Conservation (phyloP, 2,888 invertebrate genomes). For the Cantharis rufa region DNA sequence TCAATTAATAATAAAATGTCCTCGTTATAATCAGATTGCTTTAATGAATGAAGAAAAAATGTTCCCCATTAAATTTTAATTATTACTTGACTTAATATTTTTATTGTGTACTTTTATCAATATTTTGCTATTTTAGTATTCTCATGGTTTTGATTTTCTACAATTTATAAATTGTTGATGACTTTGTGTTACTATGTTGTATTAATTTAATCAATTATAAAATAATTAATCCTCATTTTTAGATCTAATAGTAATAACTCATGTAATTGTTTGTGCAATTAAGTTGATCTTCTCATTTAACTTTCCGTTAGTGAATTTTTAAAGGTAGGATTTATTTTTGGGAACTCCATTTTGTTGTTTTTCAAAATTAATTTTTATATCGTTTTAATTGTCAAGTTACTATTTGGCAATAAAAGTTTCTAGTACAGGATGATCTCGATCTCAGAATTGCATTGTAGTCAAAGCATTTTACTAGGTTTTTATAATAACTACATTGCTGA, state of each 20-base stretch:
- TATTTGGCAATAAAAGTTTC: too few relatives aligned
- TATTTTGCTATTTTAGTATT: neutral
- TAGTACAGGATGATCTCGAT: too few relatives aligned
- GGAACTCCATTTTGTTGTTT: too few relatives aligned
- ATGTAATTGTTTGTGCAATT: neutral
- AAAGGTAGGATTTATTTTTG: neutral
- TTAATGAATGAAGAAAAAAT: neutral
- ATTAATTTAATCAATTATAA: neutral
- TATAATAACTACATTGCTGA: too few relatives aligned
- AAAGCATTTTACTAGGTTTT: too few relatives aligned
- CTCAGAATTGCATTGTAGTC: too few relatives aligned
- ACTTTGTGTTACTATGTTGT: neutral
- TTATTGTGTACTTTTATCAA: neutral
- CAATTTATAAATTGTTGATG: neutral
- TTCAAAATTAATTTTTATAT: too few relatives aligned
- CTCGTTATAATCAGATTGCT: conserved; percentile 18
- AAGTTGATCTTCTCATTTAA: neutral
- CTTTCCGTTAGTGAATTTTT: neutral
- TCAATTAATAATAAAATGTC: conserved; percentile 9
- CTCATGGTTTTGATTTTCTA: neutral
- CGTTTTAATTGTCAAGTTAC: too few relatives aligned
- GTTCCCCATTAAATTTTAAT: neutral
- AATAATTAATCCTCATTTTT: neutral
- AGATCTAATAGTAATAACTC: neutral
- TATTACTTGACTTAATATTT: neutral